phyloP scores from a whole-genome alignment of 2,113 vertebrate genomes.

The Pyrgilauda ruficollis region DNA sequence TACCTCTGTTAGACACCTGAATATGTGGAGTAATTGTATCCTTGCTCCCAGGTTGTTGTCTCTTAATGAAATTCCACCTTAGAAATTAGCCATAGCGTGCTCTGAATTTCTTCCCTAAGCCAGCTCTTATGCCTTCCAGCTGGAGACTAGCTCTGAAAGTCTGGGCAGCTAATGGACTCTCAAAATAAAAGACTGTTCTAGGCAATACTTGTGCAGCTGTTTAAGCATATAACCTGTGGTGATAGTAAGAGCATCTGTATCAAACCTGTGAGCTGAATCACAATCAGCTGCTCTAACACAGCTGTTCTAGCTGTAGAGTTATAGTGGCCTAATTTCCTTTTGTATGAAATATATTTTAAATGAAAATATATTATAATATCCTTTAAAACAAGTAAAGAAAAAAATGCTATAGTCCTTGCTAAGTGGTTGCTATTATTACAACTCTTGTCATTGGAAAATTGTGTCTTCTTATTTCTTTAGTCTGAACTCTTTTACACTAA shows the following conservation, averaged over 20 bases:
- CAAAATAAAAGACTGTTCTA: not conserved
- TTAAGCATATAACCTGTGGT: not conserved
- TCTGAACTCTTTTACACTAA: not conserved
- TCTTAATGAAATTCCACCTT: not conserved
- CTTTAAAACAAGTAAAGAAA: not conserved
- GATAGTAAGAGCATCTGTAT: not conserved
- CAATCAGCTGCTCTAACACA: not conserved
- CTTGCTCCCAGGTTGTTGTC: not conserved
- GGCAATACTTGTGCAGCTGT: not conserved
- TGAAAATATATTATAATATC: not conserved
- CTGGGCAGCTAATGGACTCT: not conserved
- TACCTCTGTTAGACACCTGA: not conserved
- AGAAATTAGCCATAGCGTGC: not conserved
- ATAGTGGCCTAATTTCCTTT: not conserved
- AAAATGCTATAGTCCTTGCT: not conserved
- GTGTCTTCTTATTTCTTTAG: not conserved
- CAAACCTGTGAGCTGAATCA: not conserved
- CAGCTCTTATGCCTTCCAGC: not conserved
- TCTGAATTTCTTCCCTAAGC: not conserved
- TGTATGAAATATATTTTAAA: not conserved
- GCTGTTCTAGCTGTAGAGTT: not conserved
- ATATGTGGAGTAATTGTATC: not conserved
- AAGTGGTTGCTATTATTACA: not conserved
- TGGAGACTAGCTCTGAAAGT: not conserved
- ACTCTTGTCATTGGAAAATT: not conserved